Percentiles rank a stretch among this genome's conserved stretches.
These are phyloP conservation scores for Musca domestica DNA, from an alignment of 1,140 invertebrate species.

Conservation along the genomic window DNA sequence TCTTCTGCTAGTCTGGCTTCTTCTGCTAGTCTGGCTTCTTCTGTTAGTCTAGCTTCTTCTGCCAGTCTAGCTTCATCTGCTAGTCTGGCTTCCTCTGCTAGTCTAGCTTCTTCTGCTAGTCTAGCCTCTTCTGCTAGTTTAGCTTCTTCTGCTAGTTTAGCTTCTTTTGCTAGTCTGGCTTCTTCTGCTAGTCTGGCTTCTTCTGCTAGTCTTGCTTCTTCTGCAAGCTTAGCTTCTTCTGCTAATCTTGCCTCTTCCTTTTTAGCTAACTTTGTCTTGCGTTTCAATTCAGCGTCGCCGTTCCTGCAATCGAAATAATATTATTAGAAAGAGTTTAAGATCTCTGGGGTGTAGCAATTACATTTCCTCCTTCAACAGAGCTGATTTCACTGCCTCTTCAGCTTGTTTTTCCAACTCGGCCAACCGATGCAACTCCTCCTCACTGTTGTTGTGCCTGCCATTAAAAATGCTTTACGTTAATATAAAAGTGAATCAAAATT, in stretches of 20 bases:
- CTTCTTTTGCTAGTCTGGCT: constrained; percentile 57
- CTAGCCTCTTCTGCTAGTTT: constrained; percentile 61
- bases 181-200: constrained; percentile 58
- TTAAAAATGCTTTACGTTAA: too few relatives aligned
- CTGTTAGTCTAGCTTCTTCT: constrained; percentile 60
- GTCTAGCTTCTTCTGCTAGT: constrained; percentile 58
- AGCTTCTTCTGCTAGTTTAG: constrained; percentile 56
- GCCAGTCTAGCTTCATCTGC: constrained; percentile 62
- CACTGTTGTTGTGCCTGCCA: constrained; percentile 15
- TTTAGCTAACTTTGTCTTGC: constrained; percentile 48
- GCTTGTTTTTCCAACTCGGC: constrained; percentile 53
- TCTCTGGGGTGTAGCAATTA: neutral
- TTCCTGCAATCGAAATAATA: neutral
- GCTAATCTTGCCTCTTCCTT: constrained; percentile 59
- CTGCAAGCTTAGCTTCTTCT: constrained; percentile 46
- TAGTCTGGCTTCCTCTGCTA: constrained; percentile 59
- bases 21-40: constrained; percentile 61
- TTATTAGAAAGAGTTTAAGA: neutral
- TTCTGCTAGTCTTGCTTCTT: constrained; percentile 57
- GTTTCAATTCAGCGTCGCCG: neutral
- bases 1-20: constrained; percentile 60
- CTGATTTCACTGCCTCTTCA: constrained; percentile 51
- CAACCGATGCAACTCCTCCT: constrained; percentile 55
- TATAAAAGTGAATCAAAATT: too few relatives aligned
- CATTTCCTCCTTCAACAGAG: neutral